Percentiles rank a stretch among this genome's conserved stretches.
phyloP scores from a whole-genome alignment of 2,888 invertebrate genomes.

The Blera fallax region DNA sequence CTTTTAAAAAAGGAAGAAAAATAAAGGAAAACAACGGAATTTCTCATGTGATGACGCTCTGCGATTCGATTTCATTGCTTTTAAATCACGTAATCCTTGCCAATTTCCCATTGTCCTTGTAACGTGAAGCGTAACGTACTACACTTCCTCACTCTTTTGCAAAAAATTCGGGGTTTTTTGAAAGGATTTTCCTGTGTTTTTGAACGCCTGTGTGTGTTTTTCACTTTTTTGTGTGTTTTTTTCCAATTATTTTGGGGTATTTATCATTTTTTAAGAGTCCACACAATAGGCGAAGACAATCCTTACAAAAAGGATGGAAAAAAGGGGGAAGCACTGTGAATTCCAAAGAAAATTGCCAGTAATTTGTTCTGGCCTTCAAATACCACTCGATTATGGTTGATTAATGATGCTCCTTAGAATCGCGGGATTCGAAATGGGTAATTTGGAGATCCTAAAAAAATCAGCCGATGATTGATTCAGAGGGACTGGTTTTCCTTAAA shows the following conservation, averaged over 20 bases:
- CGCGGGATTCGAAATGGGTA: slow-evolving; percentile 17
- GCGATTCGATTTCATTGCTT: slow-evolving; percentile 13
- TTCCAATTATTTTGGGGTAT: slow-evolving; percentile 36
- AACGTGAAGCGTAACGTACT: slow-evolving; percentile 1
- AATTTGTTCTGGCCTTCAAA: slow-evolving; percentile 45
- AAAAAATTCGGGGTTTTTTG: slow-evolving; percentile 19
- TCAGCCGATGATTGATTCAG: background rate
- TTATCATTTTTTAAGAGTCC: slow-evolving; percentile 29
- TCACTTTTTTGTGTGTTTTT: slow-evolving; percentile 1
- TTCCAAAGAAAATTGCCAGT: slow-evolving; percentile 34
- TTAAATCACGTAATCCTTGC: slow-evolving; percentile 41
- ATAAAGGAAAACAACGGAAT: background rate
- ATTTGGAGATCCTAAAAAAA: background rate
- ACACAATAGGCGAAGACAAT: slow-evolving; percentile 17
- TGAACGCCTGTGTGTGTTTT: background rate
- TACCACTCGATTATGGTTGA: slow-evolving; percentile 24
- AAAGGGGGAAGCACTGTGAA: background rate
- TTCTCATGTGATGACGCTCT: background rate
- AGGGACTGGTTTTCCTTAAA: background rate
- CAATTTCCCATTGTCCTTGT: slow-evolving; percentile 8
- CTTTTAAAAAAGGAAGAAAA: background rate
- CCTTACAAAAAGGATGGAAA: slow-evolving; percentile 14
- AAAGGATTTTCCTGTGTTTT: slow-evolving; percentile 8
- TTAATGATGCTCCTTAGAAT: slow-evolving; percentile 17
- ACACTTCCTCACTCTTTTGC: background rate